A percentile compares a stretch with the other conserved stretches of the same genome.
Evolutionary conservation across 2,797 vertebrate species (phyloP).

Genomic region (Catostomus latipinnis): DNA sequence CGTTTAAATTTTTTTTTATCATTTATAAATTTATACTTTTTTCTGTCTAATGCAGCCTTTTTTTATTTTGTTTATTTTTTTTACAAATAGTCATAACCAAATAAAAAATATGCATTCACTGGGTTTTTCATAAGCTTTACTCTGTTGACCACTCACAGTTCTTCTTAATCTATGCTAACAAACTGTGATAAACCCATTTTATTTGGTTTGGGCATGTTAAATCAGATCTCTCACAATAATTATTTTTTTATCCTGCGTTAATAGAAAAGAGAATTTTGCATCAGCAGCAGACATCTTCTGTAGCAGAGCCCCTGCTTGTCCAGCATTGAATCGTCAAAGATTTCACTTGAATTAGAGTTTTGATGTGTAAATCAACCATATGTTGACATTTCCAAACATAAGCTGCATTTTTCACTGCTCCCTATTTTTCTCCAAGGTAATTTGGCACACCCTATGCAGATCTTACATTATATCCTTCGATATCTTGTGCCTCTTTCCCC

Average conservation of each 20-base stretch:
- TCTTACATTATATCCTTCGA: not conserved
- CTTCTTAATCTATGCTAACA: slow-evolving; percentile 9
- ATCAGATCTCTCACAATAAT: not conserved
- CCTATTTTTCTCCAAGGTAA: not conserved
- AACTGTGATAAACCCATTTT: not conserved
- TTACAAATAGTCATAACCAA: too few species aligned
- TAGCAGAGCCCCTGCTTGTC: too few species aligned
- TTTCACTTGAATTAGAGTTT: not conserved
- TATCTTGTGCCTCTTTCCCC: not conserved
- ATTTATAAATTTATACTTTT: not conserved
- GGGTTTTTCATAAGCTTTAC: not conserved
- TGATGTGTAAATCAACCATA: not conserved
- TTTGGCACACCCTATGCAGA: not conserved
- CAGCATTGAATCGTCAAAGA: not conserved
- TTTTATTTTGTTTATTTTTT: too few species aligned
- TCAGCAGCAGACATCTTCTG: not conserved
- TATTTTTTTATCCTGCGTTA: not conserved
- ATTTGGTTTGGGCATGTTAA: not conserved
- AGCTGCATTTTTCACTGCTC: not conserved
- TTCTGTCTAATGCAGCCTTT: too few species aligned
- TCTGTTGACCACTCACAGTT: slow-evolving; percentile 1
- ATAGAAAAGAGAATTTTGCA: not conserved
- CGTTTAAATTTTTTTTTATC: not conserved
- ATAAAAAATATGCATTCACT: not conserved
- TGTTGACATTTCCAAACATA: not conserved